phyloP scores from a whole-genome alignment of 2,888 invertebrate genomes.

The Lithophane socia region DNA sequence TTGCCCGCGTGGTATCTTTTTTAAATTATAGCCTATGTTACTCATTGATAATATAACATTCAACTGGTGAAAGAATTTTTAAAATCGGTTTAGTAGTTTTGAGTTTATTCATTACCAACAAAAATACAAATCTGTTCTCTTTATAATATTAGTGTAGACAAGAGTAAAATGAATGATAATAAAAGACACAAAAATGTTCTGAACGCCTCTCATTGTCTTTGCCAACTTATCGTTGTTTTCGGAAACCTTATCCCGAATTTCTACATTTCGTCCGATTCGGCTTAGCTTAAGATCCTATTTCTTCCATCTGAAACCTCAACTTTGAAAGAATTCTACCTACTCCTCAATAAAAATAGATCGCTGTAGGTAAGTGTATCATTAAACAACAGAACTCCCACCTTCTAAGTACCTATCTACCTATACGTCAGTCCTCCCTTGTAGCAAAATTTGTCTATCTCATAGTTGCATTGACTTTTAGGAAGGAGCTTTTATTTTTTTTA shows the following conservation, averaged over 20 bases:
- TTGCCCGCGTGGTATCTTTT: too few species aligned
- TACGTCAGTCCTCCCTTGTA: not conserved
- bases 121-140: too few species aligned
- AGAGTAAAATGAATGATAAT: too few species aligned
- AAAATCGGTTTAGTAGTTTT: too few species aligned
- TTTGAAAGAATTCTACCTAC: not conserved
- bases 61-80: too few species aligned
- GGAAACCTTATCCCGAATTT: not conserved
- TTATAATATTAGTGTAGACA: too few species aligned
- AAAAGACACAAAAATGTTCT: not conserved
- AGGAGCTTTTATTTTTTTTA: not conserved
- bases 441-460: not conserved
- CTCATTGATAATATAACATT: too few species aligned
- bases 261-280: too few species aligned
- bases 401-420: not conserved
- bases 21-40: too few species aligned
- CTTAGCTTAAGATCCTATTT: not conserved
- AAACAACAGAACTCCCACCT: not conserved
- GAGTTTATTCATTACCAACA: too few species aligned
- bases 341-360: too few species aligned
- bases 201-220: not conserved
- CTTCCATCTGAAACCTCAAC: not conserved
- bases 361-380: not conserved
- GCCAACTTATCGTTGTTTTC: not conserved
- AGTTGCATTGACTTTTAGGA: not conserved